Evolutionary conservation across 2,797 vertebrate genomes (phyloP), one percentile per base, ranked within the genome.

Genomic region (Sebastolobus alascanus): DNA sequence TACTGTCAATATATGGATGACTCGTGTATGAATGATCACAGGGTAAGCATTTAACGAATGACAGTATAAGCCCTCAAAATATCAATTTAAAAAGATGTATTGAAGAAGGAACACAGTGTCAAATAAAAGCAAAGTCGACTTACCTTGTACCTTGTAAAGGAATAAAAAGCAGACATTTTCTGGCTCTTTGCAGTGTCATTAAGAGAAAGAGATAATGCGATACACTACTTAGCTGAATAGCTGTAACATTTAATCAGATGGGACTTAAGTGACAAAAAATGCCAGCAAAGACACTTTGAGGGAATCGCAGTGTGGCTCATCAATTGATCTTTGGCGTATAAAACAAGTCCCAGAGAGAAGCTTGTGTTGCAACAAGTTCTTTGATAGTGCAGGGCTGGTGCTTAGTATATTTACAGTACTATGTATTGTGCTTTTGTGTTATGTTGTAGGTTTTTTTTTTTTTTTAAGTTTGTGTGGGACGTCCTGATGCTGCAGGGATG

Each of bases 221-320:
- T 68, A 25, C 13, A n/a, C 46, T 63, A n/a, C n/a, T 75, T 43
- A 72, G 68, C 40, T 68, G 52, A 87, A 72, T 18, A 75, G 35
- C 60, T 78, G 29, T 35, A 72, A 63, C 46, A 68, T 68, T 71
- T 16, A 74, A 66, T 77, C 67, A 70, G 33, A 72, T 20, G 46
- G 38, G 29, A 58, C 33, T 69, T 69, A 66, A 59, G 38, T 73
- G 74, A 52, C 58, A 82, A 33, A 46, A 75, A 77, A 68, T 74
- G 46, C 58, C 69, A 82, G 54, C 38, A 65, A 70, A 82, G 73
- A 75, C 54, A 74, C 60, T 71, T 38, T 73, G 77, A 74, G 40
- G 58, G 65, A 74, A 54, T n/a, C 75, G 67, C 54, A 59, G 58
- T 38, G 63, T 35, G 77, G 68, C 69, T 86, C 68, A 84, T 84